These are phyloP conservation scores for Ophioninae sp. DNA, from an alignment of 2,888 invertebrate species.

Conservation along the genomic window DNA sequence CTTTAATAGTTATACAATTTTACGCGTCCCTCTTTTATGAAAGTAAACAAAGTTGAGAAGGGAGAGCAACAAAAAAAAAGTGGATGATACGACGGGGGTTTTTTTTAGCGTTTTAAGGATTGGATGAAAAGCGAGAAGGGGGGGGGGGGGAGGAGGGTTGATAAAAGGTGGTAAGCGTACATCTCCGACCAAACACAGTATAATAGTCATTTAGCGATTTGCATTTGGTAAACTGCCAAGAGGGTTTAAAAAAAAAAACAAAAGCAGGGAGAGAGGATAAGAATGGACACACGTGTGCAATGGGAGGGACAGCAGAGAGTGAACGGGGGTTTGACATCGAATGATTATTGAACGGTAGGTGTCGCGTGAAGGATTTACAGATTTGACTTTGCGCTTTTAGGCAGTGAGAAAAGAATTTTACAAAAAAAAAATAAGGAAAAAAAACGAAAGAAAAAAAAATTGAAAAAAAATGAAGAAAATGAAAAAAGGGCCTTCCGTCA, in stretches of 20 bases:
- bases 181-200: constrained; percentile 77
- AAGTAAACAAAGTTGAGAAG: constrained; percentile 71
- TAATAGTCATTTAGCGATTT: constrained; percentile 75
- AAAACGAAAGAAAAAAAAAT: constrained; percentile 52
- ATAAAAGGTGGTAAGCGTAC: constrained; percentile 60
- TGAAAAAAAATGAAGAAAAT: constrained; percentile 25
- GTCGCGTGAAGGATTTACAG: constrained; percentile 52
- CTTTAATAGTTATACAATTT: constrained; percentile 76
- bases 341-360: constrained; percentile 52
- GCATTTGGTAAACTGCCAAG: constrained; percentile 79
- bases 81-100: constrained; percentile 51
- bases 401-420: constrained; percentile 68
- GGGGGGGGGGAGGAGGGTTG: constrained; percentile 18
- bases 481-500: constrained; percentile 74
- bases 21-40: constrained; percentile 77
- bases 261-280: constrained; percentile 62
- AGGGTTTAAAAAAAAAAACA: constrained; percentile 42
- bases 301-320: constrained; percentile 46
- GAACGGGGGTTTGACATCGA: constrained; percentile 16
- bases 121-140: constrained; percentile 22
- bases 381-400: constrained; percentile 56
- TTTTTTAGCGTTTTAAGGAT: constrained; percentile 42
- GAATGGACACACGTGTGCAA: constrained; percentile 59
- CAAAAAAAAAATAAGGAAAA: constrained; percentile 35
- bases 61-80: constrained; percentile 64